Evolutionary conservation across 2,888 invertebrate genomes (phyloP).

Genomic region (Nymphalis c-album): DNA sequence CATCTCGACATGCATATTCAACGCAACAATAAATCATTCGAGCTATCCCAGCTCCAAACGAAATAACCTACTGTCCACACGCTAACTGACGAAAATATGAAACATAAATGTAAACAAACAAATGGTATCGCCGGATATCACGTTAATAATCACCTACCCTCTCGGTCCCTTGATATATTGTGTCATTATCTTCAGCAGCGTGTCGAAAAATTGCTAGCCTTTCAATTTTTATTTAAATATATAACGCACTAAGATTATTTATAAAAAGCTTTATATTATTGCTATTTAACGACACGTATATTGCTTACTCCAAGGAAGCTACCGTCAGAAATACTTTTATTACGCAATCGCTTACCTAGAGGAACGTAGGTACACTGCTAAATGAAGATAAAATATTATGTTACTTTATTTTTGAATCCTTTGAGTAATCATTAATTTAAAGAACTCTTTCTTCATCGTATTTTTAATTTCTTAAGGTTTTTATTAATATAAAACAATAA

Average conservation of each 20-base stretch:
- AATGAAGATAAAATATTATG: conserved; percentile 33
- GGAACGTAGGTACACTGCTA: conserved; percentile 35
- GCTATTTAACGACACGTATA: conserved; percentile 37
- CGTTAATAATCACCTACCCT: conserved; percentile 79
- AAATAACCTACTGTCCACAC: conserved; percentile 71
- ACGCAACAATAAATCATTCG: conserved; percentile 77
- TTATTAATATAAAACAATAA: too few relatives aligned
- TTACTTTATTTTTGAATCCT: conserved; percentile 21
- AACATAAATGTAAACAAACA: conserved; percentile 72
- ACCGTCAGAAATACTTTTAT: conserved; percentile 35
- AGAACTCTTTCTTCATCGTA: too few relatives aligned
- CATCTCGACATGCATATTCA: conserved; percentile 81
- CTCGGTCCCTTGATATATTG: conserved; percentile 78
- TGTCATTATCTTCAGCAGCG: conserved; percentile 76
- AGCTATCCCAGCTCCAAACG: conserved; percentile 67
- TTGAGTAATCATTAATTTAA: background rate
- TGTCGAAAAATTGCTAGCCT: conserved; percentile 72
- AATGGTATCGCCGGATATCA: conserved; percentile 70
- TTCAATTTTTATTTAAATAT: conserved; percentile 75
- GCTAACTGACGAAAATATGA: conserved; percentile 66
- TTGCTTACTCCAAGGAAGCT: conserved; percentile 24
- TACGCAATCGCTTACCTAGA: conserved; percentile 33
- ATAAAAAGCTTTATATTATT: conserved; percentile 56
- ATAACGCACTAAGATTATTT: conserved; percentile 61
- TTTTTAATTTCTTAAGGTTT: too few relatives aligned